A percentile compares a stretch with the other conserved stretches of the same genome.
These are phyloP conservation scores for Sitta carolinensis DNA, from an alignment of 2,797 vertebrate species.

Conservation along the genomic window DNA sequence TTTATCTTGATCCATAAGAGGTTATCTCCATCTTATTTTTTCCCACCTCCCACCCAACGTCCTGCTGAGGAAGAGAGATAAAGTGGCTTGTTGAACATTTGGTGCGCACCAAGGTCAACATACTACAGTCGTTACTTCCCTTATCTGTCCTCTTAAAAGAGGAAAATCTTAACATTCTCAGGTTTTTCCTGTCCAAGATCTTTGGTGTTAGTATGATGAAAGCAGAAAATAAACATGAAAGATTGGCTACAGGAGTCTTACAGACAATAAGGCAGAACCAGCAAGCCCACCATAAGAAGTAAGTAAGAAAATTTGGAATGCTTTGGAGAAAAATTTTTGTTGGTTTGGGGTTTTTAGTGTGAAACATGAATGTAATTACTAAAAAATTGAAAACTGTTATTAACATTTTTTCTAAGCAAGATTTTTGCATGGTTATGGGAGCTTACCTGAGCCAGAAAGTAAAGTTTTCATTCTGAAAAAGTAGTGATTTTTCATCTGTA, in stretches of 20 bases:
- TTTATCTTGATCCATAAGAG: not conserved
- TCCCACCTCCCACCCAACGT: fast-evolving
- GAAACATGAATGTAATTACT: not conserved
- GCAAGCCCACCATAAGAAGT: not conserved
- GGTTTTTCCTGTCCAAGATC: not conserved
- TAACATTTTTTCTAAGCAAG: not conserved
- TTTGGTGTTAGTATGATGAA: not conserved
- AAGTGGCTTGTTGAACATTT: not conserved
- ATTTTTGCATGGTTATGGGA: not conserved
- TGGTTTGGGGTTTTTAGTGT: not conserved
- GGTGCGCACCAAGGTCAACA: not conserved
- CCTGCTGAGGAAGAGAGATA: not conserved
- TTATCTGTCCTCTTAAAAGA: not conserved
- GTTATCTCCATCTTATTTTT: not conserved
- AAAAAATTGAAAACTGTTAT: fast-evolving
- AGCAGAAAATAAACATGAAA: not conserved
- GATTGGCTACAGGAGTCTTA: not conserved
- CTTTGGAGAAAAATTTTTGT: fast-evolving
- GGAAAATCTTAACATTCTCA: not conserved
- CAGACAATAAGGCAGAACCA: not conserved
- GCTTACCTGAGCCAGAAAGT: not conserved
- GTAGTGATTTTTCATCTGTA: not conserved
- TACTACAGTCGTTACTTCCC: not conserved
- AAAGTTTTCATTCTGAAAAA: not conserved
- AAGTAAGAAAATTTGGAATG: not conserved